Evolutionary conservation across 2,888 invertebrate species (phyloP), one percentile per base, ranked within the genome.

Genomic region (Drosophila anomalata): DNA sequence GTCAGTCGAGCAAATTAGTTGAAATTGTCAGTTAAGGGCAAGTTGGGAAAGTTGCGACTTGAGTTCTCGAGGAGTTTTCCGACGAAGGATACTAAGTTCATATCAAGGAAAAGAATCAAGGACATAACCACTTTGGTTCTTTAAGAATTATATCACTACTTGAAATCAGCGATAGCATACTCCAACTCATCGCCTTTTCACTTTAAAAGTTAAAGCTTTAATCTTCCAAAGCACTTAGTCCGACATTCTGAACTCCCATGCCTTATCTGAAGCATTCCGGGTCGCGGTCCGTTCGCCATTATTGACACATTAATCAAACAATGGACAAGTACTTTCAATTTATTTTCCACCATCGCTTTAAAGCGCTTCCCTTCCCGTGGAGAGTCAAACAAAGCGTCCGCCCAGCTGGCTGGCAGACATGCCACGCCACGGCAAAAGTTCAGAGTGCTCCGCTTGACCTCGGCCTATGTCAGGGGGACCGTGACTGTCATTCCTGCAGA

Each of bases 231-330:
- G 33, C 54, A 62, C 72, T 71, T 52, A 20, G 73, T 47, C 31
- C 12, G 24, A 17, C 60, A 44, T 39, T 70, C 70, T 70, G 26
- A 55, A 46, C 36, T 42, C 36, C 20, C 53, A 24, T 55, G 17
- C 55, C 53, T 55, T 48, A 50, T 59, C 65, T 33, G 62, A 50
- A 50, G 41, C 52, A 61, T 61, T 53, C 73, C 47, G 52, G 63
- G 56, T 46, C 36, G 44, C 58, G 57, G 51, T 62, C 48, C 57
- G 62, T 59, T 68, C 50, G 62, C 76, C 76, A 81, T 83, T 85
- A 83, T 87, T 87, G 82, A 87, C 88, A 85, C 88, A 83, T 83
- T 83, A 85, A 87, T 83, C 82, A 83, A 83, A 85, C 86, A 83
- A 83, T 78, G 82, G 86, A 75, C 79, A 78, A 82, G 82, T 87